phyloP scores from a whole-genome alignment of 2,888 invertebrate species.

The Andrena chrysosceles region DNA sequence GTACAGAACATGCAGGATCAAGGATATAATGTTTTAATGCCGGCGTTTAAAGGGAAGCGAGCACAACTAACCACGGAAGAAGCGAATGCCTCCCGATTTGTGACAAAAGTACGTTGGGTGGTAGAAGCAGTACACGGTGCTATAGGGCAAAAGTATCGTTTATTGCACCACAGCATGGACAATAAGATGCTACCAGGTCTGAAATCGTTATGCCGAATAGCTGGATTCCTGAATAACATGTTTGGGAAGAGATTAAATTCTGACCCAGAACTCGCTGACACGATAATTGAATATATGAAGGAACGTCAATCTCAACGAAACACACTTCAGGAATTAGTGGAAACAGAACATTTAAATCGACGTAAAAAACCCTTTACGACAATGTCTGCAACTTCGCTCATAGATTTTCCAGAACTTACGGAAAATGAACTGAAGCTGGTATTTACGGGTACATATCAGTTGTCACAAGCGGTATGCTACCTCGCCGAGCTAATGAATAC shows the following conservation, averaged over 20 bases:
- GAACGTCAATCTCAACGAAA: too few relatives aligned
- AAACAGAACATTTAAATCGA: neutral
- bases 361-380: neutral
- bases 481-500: too few relatives aligned
- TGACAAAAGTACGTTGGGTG: conserved; percentile 64
- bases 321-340: too few relatives aligned
- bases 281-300: neutral
- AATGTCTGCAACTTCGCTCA: neutral
- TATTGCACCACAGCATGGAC: too few relatives aligned
- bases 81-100: conserved; percentile 60
- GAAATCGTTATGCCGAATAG: neutral
- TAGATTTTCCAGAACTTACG: neutral
- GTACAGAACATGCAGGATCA: conserved; percentile 41
- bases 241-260: neutral
- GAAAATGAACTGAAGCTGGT: neutral
- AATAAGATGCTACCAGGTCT: too few relatives aligned
- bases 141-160: too few relatives aligned
- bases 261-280: neutral
- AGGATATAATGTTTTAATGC: conserved; percentile 69
- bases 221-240: neutral
- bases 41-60: conserved; percentile 67
- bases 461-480: neutral
- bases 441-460: neutral
- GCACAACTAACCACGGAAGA: conserved; percentile 60
- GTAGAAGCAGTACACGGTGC: neutral